Evolutionary conservation across 2,113 vertebrate species (phyloP).

Genomic region (Rhipidura dahli): DNA sequence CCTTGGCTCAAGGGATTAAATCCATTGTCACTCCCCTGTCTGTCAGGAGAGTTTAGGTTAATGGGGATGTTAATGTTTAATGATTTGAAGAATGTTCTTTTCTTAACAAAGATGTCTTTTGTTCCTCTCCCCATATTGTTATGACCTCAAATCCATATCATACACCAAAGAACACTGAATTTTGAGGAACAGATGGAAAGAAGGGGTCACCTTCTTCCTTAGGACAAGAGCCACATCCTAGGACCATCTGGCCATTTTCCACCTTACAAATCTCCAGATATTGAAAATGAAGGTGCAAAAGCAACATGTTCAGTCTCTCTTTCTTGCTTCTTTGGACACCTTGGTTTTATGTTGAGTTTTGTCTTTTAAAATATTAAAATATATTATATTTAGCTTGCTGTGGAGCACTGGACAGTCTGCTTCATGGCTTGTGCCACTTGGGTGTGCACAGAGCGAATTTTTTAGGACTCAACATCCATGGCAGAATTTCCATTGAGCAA

Average conservation of each 20-base stretch:
- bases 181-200: not conserved
- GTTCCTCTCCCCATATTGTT: not conserved
- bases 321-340: not conserved
- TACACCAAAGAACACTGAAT: not conserved
- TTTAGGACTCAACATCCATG: not conserved
- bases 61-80: not conserved
- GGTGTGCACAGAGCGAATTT: not conserved
- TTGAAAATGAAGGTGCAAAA: not conserved
- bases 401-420: not conserved
- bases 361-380: not conserved
- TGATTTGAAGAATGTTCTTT: constrained; percentile 14
- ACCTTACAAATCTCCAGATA: not conserved
- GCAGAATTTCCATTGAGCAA: not conserved
- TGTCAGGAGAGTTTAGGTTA: not conserved
- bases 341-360: not conserved
- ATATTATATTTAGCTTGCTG: not conserved
- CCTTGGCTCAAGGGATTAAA: not conserved
- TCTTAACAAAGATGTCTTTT: constrained; percentile 3
- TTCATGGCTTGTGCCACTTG: not conserved
- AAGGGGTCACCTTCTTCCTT: not conserved
- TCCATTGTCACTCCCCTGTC: not conserved
- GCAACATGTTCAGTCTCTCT: not conserved
- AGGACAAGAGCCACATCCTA: not conserved
- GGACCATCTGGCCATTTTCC: not conserved
- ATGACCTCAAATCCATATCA: not conserved